A percentile compares a stretch with the other conserved stretches of the same genome.
Evolutionary conservation across 2,113 vertebrate species (phyloP).

Genomic region (Gambusia affinis): DNA sequence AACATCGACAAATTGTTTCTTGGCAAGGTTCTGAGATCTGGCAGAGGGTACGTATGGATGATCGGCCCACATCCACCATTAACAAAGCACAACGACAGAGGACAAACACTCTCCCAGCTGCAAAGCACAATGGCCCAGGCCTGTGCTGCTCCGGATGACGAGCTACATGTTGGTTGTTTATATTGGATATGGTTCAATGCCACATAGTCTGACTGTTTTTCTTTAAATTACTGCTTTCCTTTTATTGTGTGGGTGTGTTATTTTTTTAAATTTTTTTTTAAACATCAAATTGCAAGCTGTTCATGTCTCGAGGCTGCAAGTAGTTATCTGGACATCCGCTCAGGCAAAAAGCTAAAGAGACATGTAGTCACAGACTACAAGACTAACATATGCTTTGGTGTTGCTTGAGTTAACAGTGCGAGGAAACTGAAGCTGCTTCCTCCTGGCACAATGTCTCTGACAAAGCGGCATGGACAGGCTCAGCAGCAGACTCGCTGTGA

Average conservation of each 20-base stretch:
- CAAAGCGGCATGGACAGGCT: constrained; percentile 61
- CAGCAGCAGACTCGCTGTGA: constrained; percentile 57
- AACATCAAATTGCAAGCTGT: constrained; percentile 3
- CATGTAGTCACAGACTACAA: background rate
- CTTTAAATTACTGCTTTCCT: constrained; percentile 13
- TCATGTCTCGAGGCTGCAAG: constrained; percentile 1
- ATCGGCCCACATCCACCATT: constrained; percentile 21
- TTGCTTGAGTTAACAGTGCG: constrained; percentile 83
- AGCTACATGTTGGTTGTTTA: constrained; percentile 1
- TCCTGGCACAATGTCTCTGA: constrained; percentile 59
- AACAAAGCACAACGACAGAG: constrained; percentile 33
- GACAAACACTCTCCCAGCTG: constrained; percentile 22
- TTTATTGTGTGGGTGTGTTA: background rate
- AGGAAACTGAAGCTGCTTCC: constrained; percentile 59
- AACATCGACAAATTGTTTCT: constrained; percentile 9
- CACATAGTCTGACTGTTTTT: background rate
- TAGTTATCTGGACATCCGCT: background rate
- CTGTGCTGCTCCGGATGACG: constrained; percentile 24
- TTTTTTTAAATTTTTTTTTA: background rate
- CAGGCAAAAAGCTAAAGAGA: background rate
- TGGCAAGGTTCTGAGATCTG: constrained; percentile 53
- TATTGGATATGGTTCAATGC: constrained; percentile 1
- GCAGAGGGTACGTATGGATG: constrained; percentile 47
- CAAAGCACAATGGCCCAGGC: constrained; percentile 22
- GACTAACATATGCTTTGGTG: constrained; percentile 29